Conservation (phyloP, 2,888 invertebrate genomes). For the Drosophila stalkeri region DNA sequence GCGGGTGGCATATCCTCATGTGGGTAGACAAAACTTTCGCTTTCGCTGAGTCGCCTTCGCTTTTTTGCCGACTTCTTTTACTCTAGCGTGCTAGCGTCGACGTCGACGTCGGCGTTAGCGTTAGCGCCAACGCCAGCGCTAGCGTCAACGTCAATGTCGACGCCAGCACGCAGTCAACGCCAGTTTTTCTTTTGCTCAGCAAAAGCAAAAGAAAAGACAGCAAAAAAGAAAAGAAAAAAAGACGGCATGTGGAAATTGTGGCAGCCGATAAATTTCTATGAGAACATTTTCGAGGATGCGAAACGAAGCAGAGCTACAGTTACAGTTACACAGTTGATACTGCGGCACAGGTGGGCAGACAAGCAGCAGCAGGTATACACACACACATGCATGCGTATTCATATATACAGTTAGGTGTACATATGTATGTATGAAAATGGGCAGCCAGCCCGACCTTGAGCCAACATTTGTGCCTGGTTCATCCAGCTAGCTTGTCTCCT, state of each 20-base stretch:
- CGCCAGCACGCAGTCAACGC: slow-evolving; percentile 26
- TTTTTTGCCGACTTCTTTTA: slow-evolving; percentile 36
- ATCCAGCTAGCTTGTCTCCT: background rate
- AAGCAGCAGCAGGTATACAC: no score
- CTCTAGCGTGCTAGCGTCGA: slow-evolving; percentile 20
- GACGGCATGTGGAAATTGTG: slow-evolving; percentile 62
- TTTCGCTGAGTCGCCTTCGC: slow-evolving; percentile 69
- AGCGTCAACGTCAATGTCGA: slow-evolving; percentile 14
- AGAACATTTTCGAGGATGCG: slow-evolving; percentile 45
- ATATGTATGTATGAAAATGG: background rate
- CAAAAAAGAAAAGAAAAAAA: slow-evolving; percentile 41
- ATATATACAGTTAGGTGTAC: background rate
- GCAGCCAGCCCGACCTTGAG: slow-evolving; percentile 27
- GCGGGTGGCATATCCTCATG: slow-evolving; percentile 40
- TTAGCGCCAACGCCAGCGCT: background rate
- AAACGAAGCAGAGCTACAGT: slow-evolving; percentile 8
- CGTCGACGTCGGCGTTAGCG: background rate
- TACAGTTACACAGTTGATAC: slow-evolving; percentile 17
- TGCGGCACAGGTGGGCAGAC: slow-evolving; percentile 5
- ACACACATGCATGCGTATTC: background rate
- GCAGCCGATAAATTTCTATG: slow-evolving; percentile 53
- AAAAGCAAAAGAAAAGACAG: slow-evolving; percentile 19
- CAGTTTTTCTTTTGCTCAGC: slow-evolving; percentile 62
- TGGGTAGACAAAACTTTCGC: slow-evolving; percentile 72
- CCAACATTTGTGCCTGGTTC: background rate